phyloP scores from a whole-genome alignment of 2,113 vertebrate genomes.

The Phyllostomus hastatus region DNA sequence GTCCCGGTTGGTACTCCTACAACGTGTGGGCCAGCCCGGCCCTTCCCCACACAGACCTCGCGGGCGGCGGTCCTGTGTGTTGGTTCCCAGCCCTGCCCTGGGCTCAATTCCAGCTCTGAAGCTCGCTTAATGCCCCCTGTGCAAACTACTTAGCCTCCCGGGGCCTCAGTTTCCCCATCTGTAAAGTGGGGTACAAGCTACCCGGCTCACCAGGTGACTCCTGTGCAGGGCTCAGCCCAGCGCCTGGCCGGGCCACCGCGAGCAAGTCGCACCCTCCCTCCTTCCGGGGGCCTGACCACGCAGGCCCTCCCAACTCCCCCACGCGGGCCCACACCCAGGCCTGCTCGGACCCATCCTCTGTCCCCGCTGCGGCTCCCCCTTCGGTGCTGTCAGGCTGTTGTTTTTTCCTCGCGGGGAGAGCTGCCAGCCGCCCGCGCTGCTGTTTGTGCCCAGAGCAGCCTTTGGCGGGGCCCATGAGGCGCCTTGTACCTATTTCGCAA shows the following conservation, averaged over 20 bases:
- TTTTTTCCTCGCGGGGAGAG: not conserved
- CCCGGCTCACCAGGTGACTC: not conserved
- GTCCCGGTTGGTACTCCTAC: not conserved
- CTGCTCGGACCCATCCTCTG: not conserved
- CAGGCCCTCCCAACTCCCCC: not conserved
- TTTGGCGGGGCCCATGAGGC: not conserved
- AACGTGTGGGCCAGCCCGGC: too few species aligned
- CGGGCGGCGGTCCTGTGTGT: not conserved
- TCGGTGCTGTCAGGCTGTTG: fast-evolving
- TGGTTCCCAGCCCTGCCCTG: not conserved
- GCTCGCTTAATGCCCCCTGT: not conserved
- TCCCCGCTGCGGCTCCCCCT: not conserved
- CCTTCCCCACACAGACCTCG: not conserved
- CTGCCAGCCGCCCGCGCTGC: not conserved
- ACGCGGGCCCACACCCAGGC: not conserved
- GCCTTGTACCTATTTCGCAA: not conserved
- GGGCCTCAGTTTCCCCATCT: not conserved
- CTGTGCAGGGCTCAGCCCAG: not conserved
- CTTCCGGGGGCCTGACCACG: too few species aligned
- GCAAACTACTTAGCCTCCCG: not conserved
- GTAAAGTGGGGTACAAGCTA: not conserved
- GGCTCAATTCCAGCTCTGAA: not conserved
- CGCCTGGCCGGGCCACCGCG: not conserved
- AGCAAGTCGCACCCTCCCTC: not conserved
- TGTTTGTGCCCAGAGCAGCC: not conserved